Conservation (phyloP, 1,140 invertebrate genomes). For the Dufourea novaeangliae region DNA sequence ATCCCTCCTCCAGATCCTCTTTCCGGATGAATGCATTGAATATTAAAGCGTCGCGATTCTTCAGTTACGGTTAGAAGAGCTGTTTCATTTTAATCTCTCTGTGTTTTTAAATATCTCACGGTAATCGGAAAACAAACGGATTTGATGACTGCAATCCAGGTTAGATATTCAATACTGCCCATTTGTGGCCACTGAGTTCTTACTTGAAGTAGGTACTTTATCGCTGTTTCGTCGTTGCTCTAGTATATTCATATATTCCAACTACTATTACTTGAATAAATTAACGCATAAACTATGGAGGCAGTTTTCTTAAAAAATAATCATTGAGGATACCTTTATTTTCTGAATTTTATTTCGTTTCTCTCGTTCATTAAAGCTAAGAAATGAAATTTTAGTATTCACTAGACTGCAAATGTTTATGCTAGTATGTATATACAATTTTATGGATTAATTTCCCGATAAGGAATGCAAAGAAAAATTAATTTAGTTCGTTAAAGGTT, state of each 20-base stretch:
- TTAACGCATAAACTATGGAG: too few species aligned
- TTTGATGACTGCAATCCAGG: not conserved
- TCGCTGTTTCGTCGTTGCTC: not conserved
- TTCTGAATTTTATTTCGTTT: too few species aligned
- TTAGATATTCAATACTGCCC: conserved; percentile 7
- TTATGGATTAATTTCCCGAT: too few species aligned
- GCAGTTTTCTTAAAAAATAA: too few species aligned
- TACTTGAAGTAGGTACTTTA: not conserved
- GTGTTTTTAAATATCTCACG: not conserved
- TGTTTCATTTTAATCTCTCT: not conserved
- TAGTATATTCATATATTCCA: not conserved
- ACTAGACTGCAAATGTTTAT: too few species aligned
- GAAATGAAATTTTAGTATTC: too few species aligned
- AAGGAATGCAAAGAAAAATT: too few species aligned
- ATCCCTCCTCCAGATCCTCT: not conserved
- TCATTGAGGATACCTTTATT: too few species aligned
- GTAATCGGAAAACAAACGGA: not conserved
- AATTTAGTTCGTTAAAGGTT: too few species aligned
- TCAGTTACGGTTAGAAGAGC: not conserved
- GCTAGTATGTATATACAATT: too few species aligned
- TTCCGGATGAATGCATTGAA: not conserved
- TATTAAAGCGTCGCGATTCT: not conserved
- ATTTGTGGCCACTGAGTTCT: not conserved
- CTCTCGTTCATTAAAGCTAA: too few species aligned
- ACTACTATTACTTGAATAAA: too few species aligned